Percentiles rank a stretch among this genome's conserved stretches.
phyloP scores from a whole-genome alignment of 2,888 invertebrate species.

The Leucophenga maculata region DNA sequence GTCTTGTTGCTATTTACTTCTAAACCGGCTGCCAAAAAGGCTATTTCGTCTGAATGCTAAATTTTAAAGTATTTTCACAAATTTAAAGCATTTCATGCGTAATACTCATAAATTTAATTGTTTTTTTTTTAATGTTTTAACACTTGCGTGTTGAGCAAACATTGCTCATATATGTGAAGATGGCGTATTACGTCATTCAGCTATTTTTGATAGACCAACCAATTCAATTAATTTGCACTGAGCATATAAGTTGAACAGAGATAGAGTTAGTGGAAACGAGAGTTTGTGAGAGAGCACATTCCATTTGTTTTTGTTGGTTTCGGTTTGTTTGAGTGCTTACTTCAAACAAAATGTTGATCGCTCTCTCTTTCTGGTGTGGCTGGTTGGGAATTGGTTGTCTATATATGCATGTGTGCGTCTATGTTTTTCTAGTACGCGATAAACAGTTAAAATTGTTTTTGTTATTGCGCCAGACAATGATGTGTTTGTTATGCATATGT shows the following conservation, averaged over 20 bases:
- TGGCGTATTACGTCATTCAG: slow-evolving; percentile 63
- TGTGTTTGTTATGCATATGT: slow-evolving; percentile 26
- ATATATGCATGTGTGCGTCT: slow-evolving; percentile 40
- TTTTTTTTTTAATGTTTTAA: background rate
- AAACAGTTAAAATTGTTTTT: slow-evolving; percentile 58
- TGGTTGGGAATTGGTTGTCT: slow-evolving; percentile 39
- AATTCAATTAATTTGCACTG: slow-evolving; percentile 58
- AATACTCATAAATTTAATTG: no score
- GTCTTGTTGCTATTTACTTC: background rate
- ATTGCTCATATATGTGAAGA: slow-evolving; percentile 8
- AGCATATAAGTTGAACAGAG: slow-evolving; percentile 2
- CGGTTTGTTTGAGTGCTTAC: slow-evolving; percentile 28
- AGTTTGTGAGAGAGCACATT: slow-evolving; percentile 23
- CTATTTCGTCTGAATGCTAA: no score
- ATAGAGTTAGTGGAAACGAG: slow-evolving; percentile 18
- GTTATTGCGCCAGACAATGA: slow-evolving; percentile 31
- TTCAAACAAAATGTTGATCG: slow-evolving; percentile 45
- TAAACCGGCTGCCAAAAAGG: background rate
- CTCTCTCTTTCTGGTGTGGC: slow-evolving; percentile 29
- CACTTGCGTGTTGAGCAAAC: slow-evolving; percentile 17
- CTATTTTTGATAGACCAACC: slow-evolving; percentile 63
- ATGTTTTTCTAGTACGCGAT: slow-evolving; percentile 44
- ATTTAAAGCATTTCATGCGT: no score
- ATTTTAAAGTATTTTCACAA: background rate
- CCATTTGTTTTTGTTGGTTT: background rate